Base-by-base conservation (phyloP, 2,888 invertebrate genomes). In the Caenorhabditis japonica region DNA sequence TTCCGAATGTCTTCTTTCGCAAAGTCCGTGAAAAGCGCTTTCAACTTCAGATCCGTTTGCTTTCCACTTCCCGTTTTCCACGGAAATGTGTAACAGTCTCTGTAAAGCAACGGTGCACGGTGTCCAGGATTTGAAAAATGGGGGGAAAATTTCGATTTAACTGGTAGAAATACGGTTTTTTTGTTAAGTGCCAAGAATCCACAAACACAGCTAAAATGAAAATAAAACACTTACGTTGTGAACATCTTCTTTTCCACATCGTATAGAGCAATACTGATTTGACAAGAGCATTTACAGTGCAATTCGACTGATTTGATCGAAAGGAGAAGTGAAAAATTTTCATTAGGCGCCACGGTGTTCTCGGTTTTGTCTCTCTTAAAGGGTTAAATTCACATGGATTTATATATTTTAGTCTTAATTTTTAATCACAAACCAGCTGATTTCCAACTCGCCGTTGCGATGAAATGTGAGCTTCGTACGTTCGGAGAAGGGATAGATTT, bases 1-100 rank as follows among this genome's bases (percentile, higher is more conserved):
- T 93, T 91, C 76, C 91, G 91, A 77, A 94, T 90, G 88, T 96
- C 96, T 83, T 91, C 91, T 73, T 92, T 92, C 59, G 94, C 94
- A 75, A 97, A 91, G 90, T 97, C 96, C 2, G 73, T 62, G 66
- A 81, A 77, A 2, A 81, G 25, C 3, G 76, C 78, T 19, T 70
- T 68, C 19, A 77, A 38, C n/a, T 73, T 73, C 34, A 76, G 62
- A 47, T 76, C 72, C 3, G 68, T 47, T 5, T 68, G 59, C 21
- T 68, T 56, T 13, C 60, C 55, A 17, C 71, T 75, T 5, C 53
- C 64, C 4, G 49, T 47, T 25, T 78, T 74, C 79, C 79, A 78
- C 1, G 75, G 55, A 53, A 79, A 80, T 5, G 73, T 68, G 44
- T 78, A 79, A 2, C 73, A 60, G 27, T 81, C 81, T 5, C 81